phyloP scores from a whole-genome alignment of 2,113 vertebrate genomes.

The Crotalus viridis region DNA sequence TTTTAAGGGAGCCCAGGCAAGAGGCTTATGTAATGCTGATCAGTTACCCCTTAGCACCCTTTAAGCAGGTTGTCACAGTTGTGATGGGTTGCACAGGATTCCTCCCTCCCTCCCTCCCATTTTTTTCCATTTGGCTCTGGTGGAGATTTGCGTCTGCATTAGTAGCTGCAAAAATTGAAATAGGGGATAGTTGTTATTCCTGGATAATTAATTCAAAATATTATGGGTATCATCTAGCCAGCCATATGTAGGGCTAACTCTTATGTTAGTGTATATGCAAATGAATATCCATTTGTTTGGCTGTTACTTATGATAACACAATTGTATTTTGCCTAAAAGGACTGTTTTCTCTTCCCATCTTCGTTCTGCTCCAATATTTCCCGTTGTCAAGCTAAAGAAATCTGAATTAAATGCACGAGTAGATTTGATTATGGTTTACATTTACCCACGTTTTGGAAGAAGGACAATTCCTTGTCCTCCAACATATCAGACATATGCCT shows the following conservation, averaged over 20 bases:
- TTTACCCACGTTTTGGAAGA: neutral
- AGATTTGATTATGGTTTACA: neutral
- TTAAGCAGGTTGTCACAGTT: constrained; percentile 10
- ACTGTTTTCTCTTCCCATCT: neutral
- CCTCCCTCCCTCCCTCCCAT: neutral
- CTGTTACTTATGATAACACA: neutral
- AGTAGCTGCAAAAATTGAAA: neutral
- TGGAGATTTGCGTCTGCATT: neutral
- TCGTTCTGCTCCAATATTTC: neutral
- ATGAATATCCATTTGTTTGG: neutral
- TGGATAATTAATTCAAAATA: neutral
- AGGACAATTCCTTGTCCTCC: neutral
- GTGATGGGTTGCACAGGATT: neutral
- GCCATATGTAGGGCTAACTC: neutral
- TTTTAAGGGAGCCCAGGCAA: neutral
- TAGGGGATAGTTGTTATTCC: neutral
- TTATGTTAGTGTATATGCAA: neutral
- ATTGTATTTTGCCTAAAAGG: neutral
- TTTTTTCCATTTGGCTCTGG: neutral
- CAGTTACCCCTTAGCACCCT: constrained; percentile 26
- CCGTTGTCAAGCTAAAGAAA: neutral
- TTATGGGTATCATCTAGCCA: neutral
- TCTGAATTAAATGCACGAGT: too few species aligned
- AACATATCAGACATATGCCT: neutral
- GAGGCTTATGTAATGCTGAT: constrained; percentile 13